Evolutionary conservation across 2,888 invertebrate genomes (phyloP), one percentile per base, ranked within the genome.

Genomic region (Rosalia funebris): DNA sequence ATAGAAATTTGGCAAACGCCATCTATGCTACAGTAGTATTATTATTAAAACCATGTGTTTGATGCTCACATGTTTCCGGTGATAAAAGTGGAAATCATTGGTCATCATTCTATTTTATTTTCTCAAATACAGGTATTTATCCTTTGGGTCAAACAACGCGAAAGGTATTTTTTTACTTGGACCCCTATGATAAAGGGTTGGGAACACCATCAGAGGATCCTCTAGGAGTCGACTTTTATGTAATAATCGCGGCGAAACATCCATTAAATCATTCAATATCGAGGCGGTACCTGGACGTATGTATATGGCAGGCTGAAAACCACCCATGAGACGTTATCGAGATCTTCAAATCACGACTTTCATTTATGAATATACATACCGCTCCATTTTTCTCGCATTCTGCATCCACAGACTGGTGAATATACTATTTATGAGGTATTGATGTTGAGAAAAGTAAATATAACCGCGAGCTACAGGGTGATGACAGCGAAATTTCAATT

Each of bases 301-400:
- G 34, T 25, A 25, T 25, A 25, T 25, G 25, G 52, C 63, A 42
- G 59, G 60, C 20, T 34, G n/a, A 52, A 52, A 54, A 57, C 62
- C 61, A 57, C 65, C 65, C 60, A 47, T 60, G 47, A 57, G 47
- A 54, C 55, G 52, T 62, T 65, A 65, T 65, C 65, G 57, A 59
- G 65, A 65, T 65, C 46, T 32, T 57, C 54, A 55, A 62, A 65
- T 62, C 65, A 65, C 65, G 65, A 65, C 53, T 54, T 57, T 55
- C 62, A 55, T 57, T 65, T 65, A 65, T 65, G 65, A 65, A 65
- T 65, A 63, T 63, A 62, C 60, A 62, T 60, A 62, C 62, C 60
- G 58, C 57, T 63, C 60, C 42, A 58, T 62, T 65, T 65, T 65
- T 65, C 60, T 36, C 46, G 47, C 54, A 34, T 17, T 48, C 46